Percentiles rank a stretch among this genome's conserved stretches.
These are phyloP conservation scores for Camptogramma bilineatum DNA, from an alignment of 2,888 invertebrate species.

Conservation along the genomic window DNA sequence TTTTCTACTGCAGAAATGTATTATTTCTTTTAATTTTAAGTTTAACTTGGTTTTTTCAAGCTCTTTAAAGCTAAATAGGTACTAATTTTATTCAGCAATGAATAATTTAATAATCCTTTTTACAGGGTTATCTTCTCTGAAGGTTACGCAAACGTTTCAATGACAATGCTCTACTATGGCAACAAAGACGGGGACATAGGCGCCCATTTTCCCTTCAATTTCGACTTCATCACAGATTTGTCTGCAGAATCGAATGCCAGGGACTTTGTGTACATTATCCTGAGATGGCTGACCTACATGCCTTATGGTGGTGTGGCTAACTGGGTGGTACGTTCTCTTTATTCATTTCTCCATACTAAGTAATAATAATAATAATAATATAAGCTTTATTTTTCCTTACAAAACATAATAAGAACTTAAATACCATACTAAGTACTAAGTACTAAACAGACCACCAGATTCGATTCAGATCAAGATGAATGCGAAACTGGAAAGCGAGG, in stretches of 20 bases:
- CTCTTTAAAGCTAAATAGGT: too few species aligned
- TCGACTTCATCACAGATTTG: constrained; percentile 84
- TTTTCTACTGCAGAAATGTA: too few species aligned
- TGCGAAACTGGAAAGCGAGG: too few species aligned
- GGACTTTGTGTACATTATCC: constrained; percentile 79
- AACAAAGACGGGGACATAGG: constrained; percentile 71
- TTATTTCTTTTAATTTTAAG: too few species aligned
- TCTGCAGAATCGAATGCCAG: constrained; percentile 73
- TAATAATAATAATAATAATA: too few species aligned
- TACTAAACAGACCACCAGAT: too few species aligned
- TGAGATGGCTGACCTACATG: constrained; percentile 86
- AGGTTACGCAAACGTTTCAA: constrained; percentile 83
- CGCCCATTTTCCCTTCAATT: constrained; percentile 88
- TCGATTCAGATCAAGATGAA: too few species aligned
- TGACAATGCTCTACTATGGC: constrained; percentile 87
- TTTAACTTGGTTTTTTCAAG: too few species aligned
- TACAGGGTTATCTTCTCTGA: constrained; percentile 86
- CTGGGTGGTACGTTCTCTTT: constrained; percentile 85
- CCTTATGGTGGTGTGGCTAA: constrained; percentile 85
- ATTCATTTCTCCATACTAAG: not conserved
- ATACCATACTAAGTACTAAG: too few species aligned
- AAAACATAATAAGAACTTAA: too few species aligned
- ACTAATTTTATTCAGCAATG: too few species aligned
- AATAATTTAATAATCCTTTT: not conserved
- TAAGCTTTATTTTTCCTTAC: too few species aligned